Evolutionary conservation across 2,888 invertebrate species (phyloP), one percentile per base, ranked within the genome.

Genomic region (Ditylenchus weischeri): DNA sequence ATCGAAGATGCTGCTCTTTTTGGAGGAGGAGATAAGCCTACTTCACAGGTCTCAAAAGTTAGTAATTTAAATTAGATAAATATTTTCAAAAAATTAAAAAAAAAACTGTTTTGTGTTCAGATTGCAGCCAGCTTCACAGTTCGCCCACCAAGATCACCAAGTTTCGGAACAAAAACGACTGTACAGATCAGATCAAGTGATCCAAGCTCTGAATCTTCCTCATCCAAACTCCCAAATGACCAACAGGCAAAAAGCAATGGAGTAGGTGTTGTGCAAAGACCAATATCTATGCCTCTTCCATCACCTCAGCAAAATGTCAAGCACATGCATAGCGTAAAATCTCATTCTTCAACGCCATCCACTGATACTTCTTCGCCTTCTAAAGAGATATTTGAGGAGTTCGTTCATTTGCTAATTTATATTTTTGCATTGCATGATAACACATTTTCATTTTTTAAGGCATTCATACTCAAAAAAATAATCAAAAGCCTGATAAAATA

Each of bases 91-190:
- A 6, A 43, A 13, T 10, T 10, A 43, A 8, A 8, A 54, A n/a
- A 38, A 50, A 18, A 62, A 36, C n/a, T 43, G 11, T 43, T 43
- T 43, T 43, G 13, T 43, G 13, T 43, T 10, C 43, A 65, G 54
- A 57, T 72, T 29, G 73, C 73, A 19, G 73, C 73, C n/a, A 68
- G 59, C n/a, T 71, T 68, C 57, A 63, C 54, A 21, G 69, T 70
- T 5, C 66, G 63, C n/a, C 69, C 58, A 54, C 70, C 62, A 23
- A 11, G 51, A 15, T 29, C 48, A 19, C 47, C 49, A 62, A 23
- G 23, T 19, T 51, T 66, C n/a, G 23, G 35, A 35, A 35, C 51
- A 57, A n/a, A 57, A 59, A 62, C 72, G 47, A 73, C 72, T 50
- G 10, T 66, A 21, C 62, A 68, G 19, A 57, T 67, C n/a, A 51